Percentiles rank a stretch among this genome's conserved stretches.
phyloP scores from a whole-genome alignment of 2,113 vertebrate genomes.

The Osmerus eperlanus region DNA sequence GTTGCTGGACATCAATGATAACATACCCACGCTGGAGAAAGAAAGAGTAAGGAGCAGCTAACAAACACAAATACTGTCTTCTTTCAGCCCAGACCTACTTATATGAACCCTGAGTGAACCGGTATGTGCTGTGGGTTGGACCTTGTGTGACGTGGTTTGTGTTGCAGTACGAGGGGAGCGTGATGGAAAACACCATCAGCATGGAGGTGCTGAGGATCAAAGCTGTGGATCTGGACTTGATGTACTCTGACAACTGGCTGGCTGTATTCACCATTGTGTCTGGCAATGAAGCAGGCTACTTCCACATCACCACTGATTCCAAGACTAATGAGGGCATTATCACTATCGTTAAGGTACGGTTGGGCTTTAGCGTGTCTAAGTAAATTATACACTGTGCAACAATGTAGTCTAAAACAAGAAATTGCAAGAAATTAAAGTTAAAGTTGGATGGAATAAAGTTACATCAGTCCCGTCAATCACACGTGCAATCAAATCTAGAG shows the following conservation, averaged over 20 bases:
- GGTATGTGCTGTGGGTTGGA: background rate
- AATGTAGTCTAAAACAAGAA: too few relatives aligned
- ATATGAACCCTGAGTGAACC: background rate
- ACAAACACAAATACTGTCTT: background rate
- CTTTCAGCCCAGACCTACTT: background rate
- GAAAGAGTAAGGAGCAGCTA: slow-evolving; percentile 69
- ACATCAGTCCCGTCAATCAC: too few relatives aligned
- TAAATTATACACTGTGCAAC: background rate
- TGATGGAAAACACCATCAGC: slow-evolving; percentile 83
- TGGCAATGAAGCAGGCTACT: slow-evolving; percentile 86
- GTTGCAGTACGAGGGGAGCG: slow-evolving; percentile 76
- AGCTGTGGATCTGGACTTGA: slow-evolving; percentile 78
- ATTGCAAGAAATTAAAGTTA: too few relatives aligned
- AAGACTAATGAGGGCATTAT: slow-evolving; percentile 89
- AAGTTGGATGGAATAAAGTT: too few relatives aligned
- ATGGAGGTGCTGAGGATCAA: slow-evolving; percentile 83
- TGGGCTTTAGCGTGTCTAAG: background rate
- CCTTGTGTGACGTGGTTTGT: background rate
- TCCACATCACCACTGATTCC: slow-evolving; percentile 80
- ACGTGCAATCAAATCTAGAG: too few relatives aligned
- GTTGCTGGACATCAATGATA: slow-evolving; percentile 90
- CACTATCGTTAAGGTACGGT: slow-evolving; percentile 81
- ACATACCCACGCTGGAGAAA: slow-evolving; percentile 81
- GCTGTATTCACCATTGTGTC: slow-evolving; percentile 81
- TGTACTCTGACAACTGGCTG: slow-evolving; percentile 85